phyloP scores from a whole-genome alignment of 2,797 vertebrate genomes.

The Neopelma chrysocephalum region DNA sequence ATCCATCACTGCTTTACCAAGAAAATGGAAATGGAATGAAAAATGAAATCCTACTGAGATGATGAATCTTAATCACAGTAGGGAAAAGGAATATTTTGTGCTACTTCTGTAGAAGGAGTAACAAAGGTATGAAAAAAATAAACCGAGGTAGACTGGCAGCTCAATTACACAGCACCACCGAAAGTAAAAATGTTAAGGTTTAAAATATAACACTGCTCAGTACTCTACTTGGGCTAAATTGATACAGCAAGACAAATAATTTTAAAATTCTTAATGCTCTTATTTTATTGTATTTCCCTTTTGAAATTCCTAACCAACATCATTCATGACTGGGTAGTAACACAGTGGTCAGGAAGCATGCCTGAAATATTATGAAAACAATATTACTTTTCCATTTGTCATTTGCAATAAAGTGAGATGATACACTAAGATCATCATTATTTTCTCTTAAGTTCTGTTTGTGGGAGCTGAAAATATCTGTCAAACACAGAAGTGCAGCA shows the following conservation, averaged over 20 bases:
- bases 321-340: not conserved
- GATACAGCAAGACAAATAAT: not conserved
- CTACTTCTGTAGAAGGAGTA: not conserved
- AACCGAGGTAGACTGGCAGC: not conserved
- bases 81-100: not conserved
- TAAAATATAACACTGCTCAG: not conserved
- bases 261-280: not conserved
- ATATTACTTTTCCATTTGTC: not conserved
- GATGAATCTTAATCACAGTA: not conserved
- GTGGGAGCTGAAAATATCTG: not conserved
- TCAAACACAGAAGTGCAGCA: not conserved
- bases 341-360: not conserved
- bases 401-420: not conserved
- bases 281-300: not conserved
- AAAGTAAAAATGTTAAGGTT: not conserved
- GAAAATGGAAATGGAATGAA: not conserved
- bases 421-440: not conserved
- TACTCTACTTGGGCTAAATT: not conserved
- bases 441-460: not conserved
- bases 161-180: not conserved
- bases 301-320: not conserved
- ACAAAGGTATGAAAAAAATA: not conserved
- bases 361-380: not conserved
- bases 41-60: not conserved
- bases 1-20: not conserved